Percentiles rank a stretch among this genome's conserved stretches.
phyloP scores from a whole-genome alignment of 2,113 vertebrate species.

The Cranoglanis bouderius region DNA sequence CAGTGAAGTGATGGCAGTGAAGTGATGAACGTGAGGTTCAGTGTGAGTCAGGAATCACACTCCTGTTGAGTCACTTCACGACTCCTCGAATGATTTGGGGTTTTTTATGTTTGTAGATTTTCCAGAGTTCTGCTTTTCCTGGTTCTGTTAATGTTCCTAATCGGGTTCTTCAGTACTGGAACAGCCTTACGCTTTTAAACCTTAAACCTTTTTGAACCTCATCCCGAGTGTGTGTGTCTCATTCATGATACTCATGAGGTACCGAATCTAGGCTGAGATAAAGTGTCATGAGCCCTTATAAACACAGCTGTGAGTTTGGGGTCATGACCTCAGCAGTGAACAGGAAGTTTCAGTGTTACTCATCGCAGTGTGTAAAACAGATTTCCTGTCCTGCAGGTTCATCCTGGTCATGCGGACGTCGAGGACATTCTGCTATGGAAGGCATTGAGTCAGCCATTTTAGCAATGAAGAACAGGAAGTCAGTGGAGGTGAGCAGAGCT shows the following conservation, averaged over 20 bases:
- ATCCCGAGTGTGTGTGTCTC: too few relatives aligned
- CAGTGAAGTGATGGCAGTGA: too few relatives aligned
- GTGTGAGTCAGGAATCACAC: conserved; percentile 17
- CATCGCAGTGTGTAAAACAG: neutral
- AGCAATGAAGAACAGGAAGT: conserved; percentile 36
- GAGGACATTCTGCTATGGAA: conserved; percentile 46
- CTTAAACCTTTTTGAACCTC: neutral
- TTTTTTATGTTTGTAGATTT: neutral
- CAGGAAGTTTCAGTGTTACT: neutral
- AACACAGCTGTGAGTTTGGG: neutral
- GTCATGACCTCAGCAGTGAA: neutral
- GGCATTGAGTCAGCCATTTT: conserved; percentile 21
- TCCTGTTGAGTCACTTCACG: neutral
- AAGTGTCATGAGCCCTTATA: neutral
- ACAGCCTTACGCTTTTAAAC: neutral
- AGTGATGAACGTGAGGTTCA: conserved; percentile 91
- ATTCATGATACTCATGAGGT: too few relatives aligned
- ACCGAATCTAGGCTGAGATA: neutral
- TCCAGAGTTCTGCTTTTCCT: neutral
- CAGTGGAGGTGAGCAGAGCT: neutral
- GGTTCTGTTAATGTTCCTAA: neutral
- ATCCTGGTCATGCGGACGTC: conserved; percentile 11
- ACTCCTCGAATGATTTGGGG: too few relatives aligned
- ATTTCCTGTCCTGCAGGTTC: conserved; percentile 21
- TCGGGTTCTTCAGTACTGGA: neutral